phyloP scores from a whole-genome alignment of 2,888 invertebrate genomes.

The Folsomia manolachei region DNA sequence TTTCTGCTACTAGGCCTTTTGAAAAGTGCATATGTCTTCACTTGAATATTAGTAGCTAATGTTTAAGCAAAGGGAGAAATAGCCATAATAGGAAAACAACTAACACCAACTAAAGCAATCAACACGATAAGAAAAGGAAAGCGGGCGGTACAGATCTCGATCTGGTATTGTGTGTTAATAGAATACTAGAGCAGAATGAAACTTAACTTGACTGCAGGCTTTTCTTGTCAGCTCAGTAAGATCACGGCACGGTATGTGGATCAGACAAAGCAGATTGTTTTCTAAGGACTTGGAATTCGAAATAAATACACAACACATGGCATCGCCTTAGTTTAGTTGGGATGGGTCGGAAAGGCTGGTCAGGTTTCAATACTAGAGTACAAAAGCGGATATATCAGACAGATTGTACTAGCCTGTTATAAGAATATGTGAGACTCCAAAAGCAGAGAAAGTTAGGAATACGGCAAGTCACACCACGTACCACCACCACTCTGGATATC shows the following conservation, averaged over 20 bases:
- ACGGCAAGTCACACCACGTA: not conserved
- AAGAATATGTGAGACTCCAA: too few species aligned
- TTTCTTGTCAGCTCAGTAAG: too few species aligned
- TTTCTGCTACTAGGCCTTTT: not conserved
- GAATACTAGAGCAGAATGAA: not conserved
- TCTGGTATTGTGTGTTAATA: not conserved
- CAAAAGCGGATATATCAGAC: too few species aligned
- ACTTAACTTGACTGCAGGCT: too few species aligned
- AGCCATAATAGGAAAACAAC: conserved; percentile 2
- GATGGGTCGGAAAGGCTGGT: too few species aligned
- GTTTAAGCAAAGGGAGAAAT: too few species aligned
- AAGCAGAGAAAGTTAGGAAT: not conserved
- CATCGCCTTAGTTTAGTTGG: not conserved
- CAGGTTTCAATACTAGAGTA: too few species aligned
- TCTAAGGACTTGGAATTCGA: not conserved
- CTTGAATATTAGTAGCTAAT: too few species aligned
- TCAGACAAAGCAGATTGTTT: not conserved
- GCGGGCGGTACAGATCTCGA: not conserved
- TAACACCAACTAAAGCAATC: conserved; percentile 2
- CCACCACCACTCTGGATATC: conserved; percentile 20
- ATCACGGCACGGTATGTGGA: not conserved
- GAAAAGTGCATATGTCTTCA: not conserved
- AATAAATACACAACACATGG: not conserved
- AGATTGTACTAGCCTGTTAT: too few species aligned
- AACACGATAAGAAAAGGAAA: not conserved